Evolutionary conservation across 1,140 invertebrate species (phyloP), one percentile per base, ranked within the genome.

Genomic region (Mylabris phalerata): DNA sequence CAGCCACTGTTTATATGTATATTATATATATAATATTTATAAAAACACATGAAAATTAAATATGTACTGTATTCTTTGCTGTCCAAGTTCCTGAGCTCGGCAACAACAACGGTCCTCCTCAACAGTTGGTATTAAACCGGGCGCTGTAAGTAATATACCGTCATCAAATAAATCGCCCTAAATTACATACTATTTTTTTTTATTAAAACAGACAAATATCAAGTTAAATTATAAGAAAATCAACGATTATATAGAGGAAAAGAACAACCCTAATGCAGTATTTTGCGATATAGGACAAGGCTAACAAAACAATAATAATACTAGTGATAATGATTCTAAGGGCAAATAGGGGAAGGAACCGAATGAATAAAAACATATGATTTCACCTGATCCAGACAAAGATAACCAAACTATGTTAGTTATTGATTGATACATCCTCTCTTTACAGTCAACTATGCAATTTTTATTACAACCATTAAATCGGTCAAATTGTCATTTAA

Each of bases 21-120:
- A 42, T n/a, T 42, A 42, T 32, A 32, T 32, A 32, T 32, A 7
- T 5, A 5, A 32, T 32, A 32, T 32, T 5, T 32, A 32, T 32
- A 42, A n/a, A 67, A 67, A 69, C 65, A 69, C 65, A 67, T 67
- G 65, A 69, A 69, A 67, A 69, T 65, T 10, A 66, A 69, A 67
- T 67, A 67, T 59, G 63, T 67, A 67, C 65, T 67, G 63, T 67
- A 67, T 69, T 60, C 59, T 64, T 64, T 59, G 65, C 57, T 48
- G 65, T 65, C 67, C 57, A 56, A 55, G 58, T 56, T 68, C 67
- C 65, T 41, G 46, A 57, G 59, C 57, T 39, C 59, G 44, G 57
- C 48, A 32, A 32, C 32, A 32, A 32, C 32, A 32, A 46, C 60
- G 62, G 50, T 32, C 32, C 44, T 63, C 67, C 65, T 61, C 67